Percentiles rank a stretch among this genome's conserved stretches.
Evolutionary conservation across 2,888 invertebrate species (phyloP).

Genomic region (Xestia c-nigrum): DNA sequence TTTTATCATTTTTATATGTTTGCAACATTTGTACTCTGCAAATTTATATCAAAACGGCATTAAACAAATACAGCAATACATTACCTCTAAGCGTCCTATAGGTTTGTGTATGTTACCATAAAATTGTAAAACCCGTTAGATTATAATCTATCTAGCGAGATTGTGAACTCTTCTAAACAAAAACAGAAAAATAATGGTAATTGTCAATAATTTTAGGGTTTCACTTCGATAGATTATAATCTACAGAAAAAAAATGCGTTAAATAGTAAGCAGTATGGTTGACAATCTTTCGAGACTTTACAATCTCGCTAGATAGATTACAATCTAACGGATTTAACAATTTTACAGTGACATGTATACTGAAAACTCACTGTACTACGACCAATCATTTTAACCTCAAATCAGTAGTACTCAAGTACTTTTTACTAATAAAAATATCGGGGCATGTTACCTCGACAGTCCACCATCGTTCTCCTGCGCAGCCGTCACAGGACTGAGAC

Average conservation of each 20-base stretch:
- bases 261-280: no score
- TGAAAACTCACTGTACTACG: neutral
- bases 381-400: neutral
- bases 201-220: no score
- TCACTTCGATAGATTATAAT: no score
- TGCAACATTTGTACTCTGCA: slow-evolving; percentile 82
- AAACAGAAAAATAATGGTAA: no score
- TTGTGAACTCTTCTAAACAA: no score
- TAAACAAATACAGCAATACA: neutral
- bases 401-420: neutral
- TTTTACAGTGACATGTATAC: neutral
- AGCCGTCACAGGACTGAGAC: slow-evolving; percentile 75
- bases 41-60: slow-evolving; percentile 34
- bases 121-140: no score
- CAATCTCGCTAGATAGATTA: no score
- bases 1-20: slow-evolving; percentile 79
- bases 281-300: no score
- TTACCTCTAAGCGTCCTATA: neutral
- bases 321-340: no score
- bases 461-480: slow-evolving; percentile 66
- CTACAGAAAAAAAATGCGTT: no score
- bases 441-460: slow-evolving; percentile 76
- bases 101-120: neutral
- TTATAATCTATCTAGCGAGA: no score
- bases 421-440: neutral